Evolutionary conservation across 1,140 invertebrate genomes (phyloP), one percentile per base, ranked within the genome.

Genomic region (Macrobrachium nipponense): DNA sequence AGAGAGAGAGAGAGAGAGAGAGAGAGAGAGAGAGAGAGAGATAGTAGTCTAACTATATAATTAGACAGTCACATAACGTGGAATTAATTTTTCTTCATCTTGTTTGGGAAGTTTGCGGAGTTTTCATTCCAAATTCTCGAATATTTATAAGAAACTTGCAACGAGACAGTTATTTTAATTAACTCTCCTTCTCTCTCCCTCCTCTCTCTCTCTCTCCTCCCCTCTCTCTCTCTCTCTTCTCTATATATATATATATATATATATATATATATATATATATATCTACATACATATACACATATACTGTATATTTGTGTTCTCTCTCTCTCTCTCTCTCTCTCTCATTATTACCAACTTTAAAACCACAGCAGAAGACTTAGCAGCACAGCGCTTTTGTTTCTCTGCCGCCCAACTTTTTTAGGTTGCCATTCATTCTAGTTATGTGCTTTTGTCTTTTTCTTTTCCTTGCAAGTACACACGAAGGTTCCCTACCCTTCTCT

Each of bases 171-270:
- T 36, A 44, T 36, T 73, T n/a, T 51, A n/a, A 15, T 73, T 6
- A 36, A 18, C 72, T 8, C 27, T 18, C 20, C 4, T 43, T 43
- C 0, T 8, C 43, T n/a, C n/a, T 17, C 58, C 23, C 8, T 5
- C 2, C 5, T 76, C 73, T 76, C 73, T 76, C 73, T 76, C 73
- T 76, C 73, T 76, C 73, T 76, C 2, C 14, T 51, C 44, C 36
- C 11, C 44, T 76, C 73, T 43, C 73, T 43, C 73, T 43, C 73
- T 20, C 73, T 23, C 73, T 15, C 15, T 14, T 43, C 44, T 51
- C 7, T 51, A 20, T 14, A 36, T 17, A 8, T n/a, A 0, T 14
- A 44, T 18, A 36, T 18, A 17, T 58, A 77, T 15, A 23, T 58
- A 58, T 8, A 51, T 8, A 44, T 58, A 36, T 17, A 17, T 77